Percentiles rank a stretch among this genome's conserved stretches.
Evolutionary conservation across 2,113 vertebrate species (phyloP).

Genomic region (Bothrops jararaca): DNA sequence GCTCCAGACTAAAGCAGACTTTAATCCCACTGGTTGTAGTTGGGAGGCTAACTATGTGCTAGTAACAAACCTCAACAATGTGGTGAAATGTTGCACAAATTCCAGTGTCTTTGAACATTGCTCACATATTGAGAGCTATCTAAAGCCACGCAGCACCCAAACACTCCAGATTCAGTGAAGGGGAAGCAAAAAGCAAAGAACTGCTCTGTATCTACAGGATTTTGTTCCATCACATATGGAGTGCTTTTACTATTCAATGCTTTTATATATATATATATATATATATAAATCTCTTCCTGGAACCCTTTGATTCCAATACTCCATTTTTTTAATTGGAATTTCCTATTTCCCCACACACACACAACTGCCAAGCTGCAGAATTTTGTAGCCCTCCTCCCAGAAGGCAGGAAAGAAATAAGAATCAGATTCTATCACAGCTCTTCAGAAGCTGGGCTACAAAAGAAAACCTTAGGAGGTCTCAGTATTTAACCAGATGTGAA

Average conservation of each 20-base stretch:
- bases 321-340: slow-evolving; percentile 46
- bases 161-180: slow-evolving; percentile 34
- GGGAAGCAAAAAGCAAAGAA: neutral
- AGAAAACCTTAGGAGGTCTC: slow-evolving; percentile 66
- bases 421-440: slow-evolving; percentile 48
- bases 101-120: slow-evolving; percentile 16
- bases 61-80: too few relatives aligned
- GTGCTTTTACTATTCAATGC: slow-evolving; percentile 46
- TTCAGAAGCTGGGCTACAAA: slow-evolving; percentile 67
- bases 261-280: slow-evolving; percentile 18
- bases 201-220: slow-evolving; percentile 26
- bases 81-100: neutral
- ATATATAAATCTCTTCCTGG: slow-evolving; percentile 39
- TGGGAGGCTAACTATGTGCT: neutral
- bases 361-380: slow-evolving; percentile 47
- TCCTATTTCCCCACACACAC: slow-evolving; percentile 50
- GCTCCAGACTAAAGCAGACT: neutral
- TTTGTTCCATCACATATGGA: neutral
- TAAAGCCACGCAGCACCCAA: neutral
- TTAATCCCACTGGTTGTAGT: neutral
- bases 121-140: slow-evolving; percentile 7
- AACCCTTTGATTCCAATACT: slow-evolving; percentile 55
- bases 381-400: slow-evolving; percentile 43
- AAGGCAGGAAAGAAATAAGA: slow-evolving; percentile 58
- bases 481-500: slow-evolving; percentile 76